These are phyloP conservation scores for Cryptocephalus primarius DNA, from an alignment of 2,888 invertebrate species.

Conservation along the genomic window DNA sequence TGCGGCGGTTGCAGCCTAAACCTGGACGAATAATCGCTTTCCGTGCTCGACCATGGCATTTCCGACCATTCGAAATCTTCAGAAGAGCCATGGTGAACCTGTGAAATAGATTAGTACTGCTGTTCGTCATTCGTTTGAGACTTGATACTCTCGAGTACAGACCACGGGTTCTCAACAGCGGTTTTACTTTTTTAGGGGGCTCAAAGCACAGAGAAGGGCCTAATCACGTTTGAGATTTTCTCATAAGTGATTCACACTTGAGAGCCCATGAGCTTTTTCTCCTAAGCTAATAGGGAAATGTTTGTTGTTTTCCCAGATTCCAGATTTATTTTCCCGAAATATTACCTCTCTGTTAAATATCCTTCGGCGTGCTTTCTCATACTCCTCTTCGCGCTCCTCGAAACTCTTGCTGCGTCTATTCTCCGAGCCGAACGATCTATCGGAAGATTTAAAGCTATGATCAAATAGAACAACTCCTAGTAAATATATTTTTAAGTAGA, in stretches of 20 bases:
- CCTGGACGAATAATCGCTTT: slow-evolving; percentile 38
- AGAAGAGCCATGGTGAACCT: slow-evolving; percentile 37
- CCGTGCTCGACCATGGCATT: slow-evolving; percentile 45
- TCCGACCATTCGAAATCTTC: slow-evolving; percentile 41
- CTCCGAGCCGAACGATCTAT: slow-evolving; percentile 50
- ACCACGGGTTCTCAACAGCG: too few relatives aligned
- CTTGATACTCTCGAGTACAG: too few relatives aligned
- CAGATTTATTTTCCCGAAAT: too few relatives aligned
- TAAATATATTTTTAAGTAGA: too few relatives aligned
- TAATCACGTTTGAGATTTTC: too few relatives aligned
- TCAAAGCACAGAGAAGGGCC: too few relatives aligned
- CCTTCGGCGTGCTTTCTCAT: slow-evolving; percentile 72
- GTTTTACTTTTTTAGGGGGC: too few relatives aligned
- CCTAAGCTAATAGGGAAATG: too few relatives aligned
- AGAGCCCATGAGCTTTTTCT: too few relatives aligned
- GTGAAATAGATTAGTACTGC: slow-evolving; percentile 2
- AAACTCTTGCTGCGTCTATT: slow-evolving; percentile 71
- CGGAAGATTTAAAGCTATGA: slow-evolving; percentile 47
- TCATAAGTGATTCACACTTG: too few relatives aligned
- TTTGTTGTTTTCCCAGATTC: too few relatives aligned
- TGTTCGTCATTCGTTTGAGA: too few relatives aligned
- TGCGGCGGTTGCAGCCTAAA: slow-evolving; percentile 37
- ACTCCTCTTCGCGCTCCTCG: slow-evolving; percentile 85
- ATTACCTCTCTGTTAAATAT: slow-evolving; percentile 61
- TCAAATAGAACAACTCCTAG: neutral